These are phyloP conservation scores for Gryllus longicercus DNA, from an alignment of 2,888 invertebrate genomes.

Conservation along the genomic window DNA sequence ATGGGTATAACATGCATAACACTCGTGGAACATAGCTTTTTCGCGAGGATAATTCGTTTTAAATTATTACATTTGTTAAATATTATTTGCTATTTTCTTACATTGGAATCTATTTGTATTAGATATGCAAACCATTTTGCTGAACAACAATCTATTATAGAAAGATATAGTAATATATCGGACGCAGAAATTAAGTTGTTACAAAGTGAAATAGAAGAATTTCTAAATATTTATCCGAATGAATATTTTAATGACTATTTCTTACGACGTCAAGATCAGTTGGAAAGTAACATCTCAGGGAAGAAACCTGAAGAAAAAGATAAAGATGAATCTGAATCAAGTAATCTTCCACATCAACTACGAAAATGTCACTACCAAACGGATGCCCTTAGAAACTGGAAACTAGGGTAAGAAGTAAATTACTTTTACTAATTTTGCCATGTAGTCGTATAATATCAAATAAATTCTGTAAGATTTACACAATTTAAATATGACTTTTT, in stretches of 20 bases:
- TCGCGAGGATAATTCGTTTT: not conserved
- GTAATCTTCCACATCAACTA: constrained; percentile 1
- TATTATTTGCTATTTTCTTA: not conserved
- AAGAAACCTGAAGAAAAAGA: not conserved
- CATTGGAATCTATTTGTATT: not conserved
- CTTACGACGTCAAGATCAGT: too few species aligned
- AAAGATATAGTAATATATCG: not conserved
- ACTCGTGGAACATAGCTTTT: not conserved
- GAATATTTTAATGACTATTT: constrained; percentile 2
- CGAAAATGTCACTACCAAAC: constrained; percentile 24
- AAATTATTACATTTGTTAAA: not conserved
- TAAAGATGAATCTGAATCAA: not conserved
- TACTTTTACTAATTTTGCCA: too few species aligned
- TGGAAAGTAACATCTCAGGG: too few species aligned
- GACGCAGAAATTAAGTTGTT: constrained; percentile 18
- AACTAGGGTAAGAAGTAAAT: constrained; percentile 26
- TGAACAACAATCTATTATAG: too few species aligned
- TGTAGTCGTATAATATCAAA: too few species aligned
- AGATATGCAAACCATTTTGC: not conserved
- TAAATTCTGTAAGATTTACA: too few species aligned
- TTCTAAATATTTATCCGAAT: constrained; percentile 21
- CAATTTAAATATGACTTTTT: too few species aligned
- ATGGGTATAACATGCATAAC: too few species aligned
- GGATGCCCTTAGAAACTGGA: constrained; percentile 26
- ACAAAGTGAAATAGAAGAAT: not conserved